Base-by-base conservation (phyloP, 2,113 vertebrate genomes). In the Petroica traversi region DNA sequence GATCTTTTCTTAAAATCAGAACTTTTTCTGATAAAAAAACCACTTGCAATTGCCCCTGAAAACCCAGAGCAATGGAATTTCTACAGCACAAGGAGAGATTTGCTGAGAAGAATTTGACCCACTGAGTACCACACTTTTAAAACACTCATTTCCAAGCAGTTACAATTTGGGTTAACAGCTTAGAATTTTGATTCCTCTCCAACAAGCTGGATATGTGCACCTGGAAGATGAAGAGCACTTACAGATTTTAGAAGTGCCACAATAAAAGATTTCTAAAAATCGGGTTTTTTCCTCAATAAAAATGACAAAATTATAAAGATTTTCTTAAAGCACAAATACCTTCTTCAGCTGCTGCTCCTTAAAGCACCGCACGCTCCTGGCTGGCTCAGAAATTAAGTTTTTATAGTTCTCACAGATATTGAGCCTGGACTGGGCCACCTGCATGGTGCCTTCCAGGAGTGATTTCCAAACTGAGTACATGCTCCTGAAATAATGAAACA, bases 261-360 rank as follows among this genome's bases (percentile, higher is more conserved):
- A 43, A 9, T 1, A 5, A 23, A 59, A 43, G 19, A 22, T 19
- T 36, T 23, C 25, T 18, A 48, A 25, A 14, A 6, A 10, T 1
- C 3, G 0, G 36, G 22, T 43, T 9, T 18, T 38, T 23, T 6
- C n/a, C 24, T 41, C 10, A 29, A 29, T 12, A 16, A 92, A 92
- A 75, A 11, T 19, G 1, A 20, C 8, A 24, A 4, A 11, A 52
- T 72, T 22, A 25, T 17, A 46, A 74, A 85, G 92, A 34, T 46
- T 11, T 87, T 34, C 2, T 31, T 34, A 43, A 78, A 78, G 54
- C 19, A 16, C 79, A 81, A 71, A 92, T 97, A 99, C 99, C 99
- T 99, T 99, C 95, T 99, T 99, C 78, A 99, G 97, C 75, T 99
- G 99, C 97, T 99, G 99, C 55, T 99, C 99, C 97, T 99, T 99